Conservation (phyloP, 2,113 vertebrate genomes). For the Ameiurus melas region DNA sequence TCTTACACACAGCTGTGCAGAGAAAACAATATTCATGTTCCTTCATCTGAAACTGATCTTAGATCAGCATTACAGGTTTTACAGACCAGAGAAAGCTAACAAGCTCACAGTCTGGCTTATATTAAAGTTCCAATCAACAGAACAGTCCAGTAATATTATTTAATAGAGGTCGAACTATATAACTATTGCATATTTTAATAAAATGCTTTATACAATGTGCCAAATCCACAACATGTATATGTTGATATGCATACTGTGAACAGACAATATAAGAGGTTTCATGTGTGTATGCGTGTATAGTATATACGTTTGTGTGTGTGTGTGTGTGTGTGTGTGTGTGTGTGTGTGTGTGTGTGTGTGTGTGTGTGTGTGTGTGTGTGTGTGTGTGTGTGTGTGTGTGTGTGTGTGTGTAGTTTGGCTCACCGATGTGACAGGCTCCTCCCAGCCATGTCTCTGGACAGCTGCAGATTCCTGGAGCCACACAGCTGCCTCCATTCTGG, state of each 20-base stretch:
- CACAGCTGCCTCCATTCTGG: slow-evolving; percentile 77
- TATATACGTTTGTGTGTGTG: not conserved
- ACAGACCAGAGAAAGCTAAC: not conserved
- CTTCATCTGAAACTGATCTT: not conserved
- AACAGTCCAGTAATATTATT: not conserved
- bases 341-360: not conserved
- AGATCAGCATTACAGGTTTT: not conserved
- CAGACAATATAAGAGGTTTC: not conserved
- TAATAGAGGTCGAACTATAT: not conserved
- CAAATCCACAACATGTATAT: not conserved
- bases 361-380: not conserved
- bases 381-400: not conserved
- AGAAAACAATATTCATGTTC: not conserved
- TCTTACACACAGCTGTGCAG: slow-evolving; percentile 76
- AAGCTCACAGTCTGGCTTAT: not conserved
- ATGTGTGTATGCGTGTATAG: too few relatives aligned
- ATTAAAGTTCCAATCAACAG: not conserved
- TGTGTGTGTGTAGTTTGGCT: slow-evolving; percentile 28
- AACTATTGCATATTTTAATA: not conserved
- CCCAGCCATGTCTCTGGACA: slow-evolving; percentile 83
- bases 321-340: not conserved
- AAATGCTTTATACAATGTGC: not conserved
- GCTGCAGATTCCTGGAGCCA: slow-evolving; percentile 87
- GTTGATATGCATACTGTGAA: not conserved
- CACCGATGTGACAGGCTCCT: slow-evolving; percentile 83